phyloP scores from a whole-genome alignment of 2,113 vertebrate species.

The Limnothrissa miodon region DNA sequence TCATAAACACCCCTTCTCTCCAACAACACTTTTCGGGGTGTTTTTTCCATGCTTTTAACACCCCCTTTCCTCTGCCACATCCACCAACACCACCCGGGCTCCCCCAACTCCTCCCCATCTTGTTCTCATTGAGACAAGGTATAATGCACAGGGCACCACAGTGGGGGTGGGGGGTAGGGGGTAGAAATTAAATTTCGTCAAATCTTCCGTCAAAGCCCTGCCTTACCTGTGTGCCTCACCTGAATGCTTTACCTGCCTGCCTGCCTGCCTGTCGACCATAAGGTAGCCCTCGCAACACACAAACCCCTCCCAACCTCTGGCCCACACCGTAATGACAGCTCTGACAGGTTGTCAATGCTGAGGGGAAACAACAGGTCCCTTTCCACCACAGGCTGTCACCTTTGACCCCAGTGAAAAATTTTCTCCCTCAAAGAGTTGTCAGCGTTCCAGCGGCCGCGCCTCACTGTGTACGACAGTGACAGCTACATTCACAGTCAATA shows the following conservation, averaged over 20 bases:
- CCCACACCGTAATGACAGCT: conserved; percentile 30
- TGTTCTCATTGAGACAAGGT: neutral
- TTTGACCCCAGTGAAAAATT: neutral
- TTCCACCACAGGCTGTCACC: conserved; percentile 28
- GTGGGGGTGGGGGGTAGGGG: too few relatives aligned
- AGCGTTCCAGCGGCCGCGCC: neutral
- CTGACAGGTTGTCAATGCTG: conserved; percentile 43
- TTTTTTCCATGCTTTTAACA: neutral
- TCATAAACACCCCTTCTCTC: neutral
- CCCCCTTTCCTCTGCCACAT: too few relatives aligned
- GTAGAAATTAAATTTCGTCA: conserved; percentile 37
- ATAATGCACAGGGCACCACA: neutral
- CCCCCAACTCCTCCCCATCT: neutral
- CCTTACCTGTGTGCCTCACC: neutral
- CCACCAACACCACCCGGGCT: neutral
- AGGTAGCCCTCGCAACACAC: neutral
- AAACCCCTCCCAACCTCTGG: too few relatives aligned
- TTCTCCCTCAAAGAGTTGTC: neutral
- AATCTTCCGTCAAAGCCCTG: conserved; percentile 37
- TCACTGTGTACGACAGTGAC: conserved; percentile 2
- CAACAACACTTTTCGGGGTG: neutral
- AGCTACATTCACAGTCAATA: conserved; percentile 1
- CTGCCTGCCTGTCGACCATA: too few relatives aligned
- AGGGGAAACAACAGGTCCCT: conserved; percentile 29
- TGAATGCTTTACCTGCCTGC: neutral